phyloP scores from a whole-genome alignment of 2,888 invertebrate species.

The Eupithecia vulgata region DNA sequence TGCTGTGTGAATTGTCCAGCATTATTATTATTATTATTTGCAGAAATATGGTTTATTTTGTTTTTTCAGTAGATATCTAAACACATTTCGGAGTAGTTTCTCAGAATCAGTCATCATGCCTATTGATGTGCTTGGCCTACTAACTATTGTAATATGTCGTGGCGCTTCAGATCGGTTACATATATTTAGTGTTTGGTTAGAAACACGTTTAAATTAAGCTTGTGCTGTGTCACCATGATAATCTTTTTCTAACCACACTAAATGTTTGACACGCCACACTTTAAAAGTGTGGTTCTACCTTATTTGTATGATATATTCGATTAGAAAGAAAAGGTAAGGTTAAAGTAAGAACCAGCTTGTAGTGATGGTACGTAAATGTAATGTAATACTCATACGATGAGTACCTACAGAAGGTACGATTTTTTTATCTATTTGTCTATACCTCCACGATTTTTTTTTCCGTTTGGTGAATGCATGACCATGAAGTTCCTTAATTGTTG shows the following conservation, averaged over 20 bases:
- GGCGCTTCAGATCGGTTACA: background rate
- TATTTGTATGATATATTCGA: too few species aligned
- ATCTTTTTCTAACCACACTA: background rate
- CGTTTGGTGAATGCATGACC: too few species aligned
- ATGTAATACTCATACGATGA: background rate
- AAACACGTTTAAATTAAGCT: background rate
- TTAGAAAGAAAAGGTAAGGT: too few species aligned
- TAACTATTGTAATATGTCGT: background rate
- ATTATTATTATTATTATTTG: too few species aligned
- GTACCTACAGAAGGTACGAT: background rate
- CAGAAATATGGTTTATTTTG: too few species aligned
- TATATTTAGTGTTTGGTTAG: background rate
- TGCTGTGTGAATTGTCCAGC: too few species aligned
- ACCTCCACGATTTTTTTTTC: too few species aligned
- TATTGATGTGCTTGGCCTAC: background rate
- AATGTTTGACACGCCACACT: background rate
- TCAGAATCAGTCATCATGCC: too few species aligned
- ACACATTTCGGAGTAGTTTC: too few species aligned
- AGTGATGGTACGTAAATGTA: background rate
- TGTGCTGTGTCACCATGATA: background rate
- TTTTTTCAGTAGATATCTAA: too few species aligned
- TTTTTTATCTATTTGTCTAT: background rate
- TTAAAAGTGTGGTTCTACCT: background rate
- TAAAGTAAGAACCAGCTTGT: background rate
- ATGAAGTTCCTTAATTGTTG: too few species aligned